These are phyloP conservation scores for Hylomyscus alleni DNA, from an alignment of 2,797 vertebrate species.

Conservation along the genomic window DNA sequence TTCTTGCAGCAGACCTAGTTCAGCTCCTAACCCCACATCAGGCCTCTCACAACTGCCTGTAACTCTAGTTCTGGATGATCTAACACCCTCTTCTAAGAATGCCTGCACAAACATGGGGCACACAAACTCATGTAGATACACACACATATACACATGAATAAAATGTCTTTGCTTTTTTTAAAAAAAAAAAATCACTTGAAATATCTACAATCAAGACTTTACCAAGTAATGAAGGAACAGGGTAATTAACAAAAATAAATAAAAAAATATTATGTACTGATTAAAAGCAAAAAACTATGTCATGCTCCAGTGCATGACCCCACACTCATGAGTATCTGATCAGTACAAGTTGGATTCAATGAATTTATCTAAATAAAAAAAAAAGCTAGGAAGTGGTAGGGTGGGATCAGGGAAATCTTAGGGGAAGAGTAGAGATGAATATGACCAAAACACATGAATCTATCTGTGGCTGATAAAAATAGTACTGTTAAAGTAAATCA, in stretches of 20 bases:
- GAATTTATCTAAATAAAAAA: neutral
- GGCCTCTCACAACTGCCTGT: too few species aligned
- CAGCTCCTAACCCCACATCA: too few species aligned
- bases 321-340: neutral
- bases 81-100: neutral
- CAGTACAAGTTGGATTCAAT: neutral
- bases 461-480: neutral
- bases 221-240: neutral
- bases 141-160: neutral
- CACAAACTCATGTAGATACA: neutral
- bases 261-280: neutral
- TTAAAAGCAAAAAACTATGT: neutral
- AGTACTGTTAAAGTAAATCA: neutral
- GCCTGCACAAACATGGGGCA: too few species aligned
- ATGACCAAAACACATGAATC: neutral
- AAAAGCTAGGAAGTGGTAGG: neutral
- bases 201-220: neutral
- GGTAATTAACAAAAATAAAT: too few species aligned
- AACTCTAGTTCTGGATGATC: too few species aligned
- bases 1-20: too few species aligned
- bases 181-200: neutral
- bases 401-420: neutral
- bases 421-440: neutral
- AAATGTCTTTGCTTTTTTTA: neutral
- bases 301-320: neutral